Percentiles rank a stretch among this genome's conserved stretches.
Conservation (phyloP, 1,140 invertebrate species). For the Carposina sasakii region DNA sequence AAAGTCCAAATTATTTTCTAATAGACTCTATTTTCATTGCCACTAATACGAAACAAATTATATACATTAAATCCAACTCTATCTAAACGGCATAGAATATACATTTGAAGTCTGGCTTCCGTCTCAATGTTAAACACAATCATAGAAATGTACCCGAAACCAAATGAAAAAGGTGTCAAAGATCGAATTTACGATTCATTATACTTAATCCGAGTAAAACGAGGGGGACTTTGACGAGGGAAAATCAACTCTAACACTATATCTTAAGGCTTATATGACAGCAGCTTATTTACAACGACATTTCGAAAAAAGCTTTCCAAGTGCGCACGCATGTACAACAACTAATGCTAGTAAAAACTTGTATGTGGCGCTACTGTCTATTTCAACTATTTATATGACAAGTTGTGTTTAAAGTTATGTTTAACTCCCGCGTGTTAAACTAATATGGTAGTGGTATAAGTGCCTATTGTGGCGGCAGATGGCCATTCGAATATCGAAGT, state of each 20-base stretch:
- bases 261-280: too few species aligned
- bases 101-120: neutral
- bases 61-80: too few species aligned
- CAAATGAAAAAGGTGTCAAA: constrained; percentile 72
- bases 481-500: constrained; percentile 43
- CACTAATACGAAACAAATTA: neutral
- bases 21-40: constrained; percentile 21
- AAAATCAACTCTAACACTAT: too few species aligned
- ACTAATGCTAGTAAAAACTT: too few species aligned
- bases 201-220: constrained; percentile 66
- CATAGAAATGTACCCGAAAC: constrained; percentile 54
- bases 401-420: too few species aligned
- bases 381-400: too few species aligned
- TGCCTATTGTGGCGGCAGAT: constrained; percentile 67
- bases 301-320: constrained; percentile 59
- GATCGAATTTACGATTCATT: constrained; percentile 72
- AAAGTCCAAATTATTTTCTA: constrained; percentile 37
- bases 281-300: constrained; percentile 5
- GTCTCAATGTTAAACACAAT: constrained; percentile 28
- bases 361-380: too few species aligned
- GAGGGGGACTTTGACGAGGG: constrained; percentile 42
- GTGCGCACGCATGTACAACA: constrained; percentile 54
- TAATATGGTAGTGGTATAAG: too few species aligned
- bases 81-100: too few species aligned
- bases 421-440: too few species aligned